Evolutionary conservation across 2,797 vertebrate species (phyloP).

Genomic region (Erpetoichthys calabaricus): DNA sequence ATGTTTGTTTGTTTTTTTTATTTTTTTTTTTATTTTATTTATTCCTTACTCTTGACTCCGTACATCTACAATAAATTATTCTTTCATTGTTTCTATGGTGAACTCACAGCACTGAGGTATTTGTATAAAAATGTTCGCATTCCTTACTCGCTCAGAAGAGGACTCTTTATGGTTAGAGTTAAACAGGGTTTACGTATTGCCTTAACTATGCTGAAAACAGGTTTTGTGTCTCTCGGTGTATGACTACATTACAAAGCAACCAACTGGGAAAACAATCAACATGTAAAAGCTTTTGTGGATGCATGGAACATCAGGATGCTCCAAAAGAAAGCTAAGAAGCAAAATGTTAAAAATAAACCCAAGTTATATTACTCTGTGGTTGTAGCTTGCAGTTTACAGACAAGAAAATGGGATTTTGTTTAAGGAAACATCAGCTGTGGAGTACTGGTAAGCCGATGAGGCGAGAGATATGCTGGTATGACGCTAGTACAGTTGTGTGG

Average conservation of each 20-base stretch:
- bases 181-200: slow-evolving; percentile 34
- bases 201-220: slow-evolving; percentile 32
- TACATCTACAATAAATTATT: slow-evolving; percentile 78
- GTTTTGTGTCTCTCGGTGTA: slow-evolving; percentile 25
- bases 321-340: neutral
- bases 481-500: slow-evolving; percentile 63
- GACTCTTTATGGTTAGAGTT: slow-evolving; percentile 41
- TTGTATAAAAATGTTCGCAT: slow-evolving; percentile 70
- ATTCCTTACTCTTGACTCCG: slow-evolving; percentile 50
- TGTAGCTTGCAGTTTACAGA: too few species aligned
- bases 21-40: slow-evolving; percentile 52
- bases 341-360: neutral
- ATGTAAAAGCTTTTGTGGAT: slow-evolving; percentile 57
- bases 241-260: slow-evolving; percentile 11
- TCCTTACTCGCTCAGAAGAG: slow-evolving; percentile 59
- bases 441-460: too few species aligned
- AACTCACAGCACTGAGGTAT: slow-evolving; percentile 94
- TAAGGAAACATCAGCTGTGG: too few species aligned
- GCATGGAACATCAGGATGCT: slow-evolving; percentile 42
- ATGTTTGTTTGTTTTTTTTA: slow-evolving; percentile 63
- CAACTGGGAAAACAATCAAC: slow-evolving; percentile 24
- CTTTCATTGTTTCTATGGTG: slow-evolving; percentile 70
- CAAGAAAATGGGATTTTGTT: too few species aligned
- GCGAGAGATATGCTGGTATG: slow-evolving; percentile 65
- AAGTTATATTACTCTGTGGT: too few species aligned